Conservation (phyloP, 2,797 vertebrate genomes). For the Scolopax bukidnonensis region DNA sequence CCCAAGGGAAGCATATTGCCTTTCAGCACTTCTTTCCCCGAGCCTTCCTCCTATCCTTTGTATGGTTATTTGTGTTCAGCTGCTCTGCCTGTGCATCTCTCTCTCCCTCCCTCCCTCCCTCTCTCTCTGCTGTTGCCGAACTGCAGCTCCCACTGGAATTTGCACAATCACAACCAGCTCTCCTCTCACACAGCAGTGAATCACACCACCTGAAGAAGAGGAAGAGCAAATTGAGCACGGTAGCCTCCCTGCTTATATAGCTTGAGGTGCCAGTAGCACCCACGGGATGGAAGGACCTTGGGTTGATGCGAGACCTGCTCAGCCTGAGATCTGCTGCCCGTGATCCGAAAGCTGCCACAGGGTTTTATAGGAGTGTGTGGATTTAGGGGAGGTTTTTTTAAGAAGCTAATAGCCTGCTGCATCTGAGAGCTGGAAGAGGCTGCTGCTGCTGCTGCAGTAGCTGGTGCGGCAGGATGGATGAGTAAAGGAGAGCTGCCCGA, state of each 20-base stretch:
- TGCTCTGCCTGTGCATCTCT: constrained; percentile 41
- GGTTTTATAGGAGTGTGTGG: constrained; percentile 25
- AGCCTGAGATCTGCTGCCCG: constrained; percentile 23
- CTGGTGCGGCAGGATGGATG: constrained; percentile 73
- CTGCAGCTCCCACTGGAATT: constrained; percentile 80
- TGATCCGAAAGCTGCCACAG: constrained; percentile 43
- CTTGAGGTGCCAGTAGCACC: background rate
- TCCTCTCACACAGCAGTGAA: constrained; percentile 67
- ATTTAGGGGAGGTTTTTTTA: constrained; percentile 61
- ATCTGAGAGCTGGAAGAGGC: constrained; percentile 50
- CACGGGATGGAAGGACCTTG: background rate
- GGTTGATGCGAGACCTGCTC: constrained; percentile 22
- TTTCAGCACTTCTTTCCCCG: constrained; percentile 19
- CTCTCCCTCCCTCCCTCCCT: background rate
- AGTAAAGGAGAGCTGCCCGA: constrained; percentile 63
- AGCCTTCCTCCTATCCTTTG: constrained; percentile 46
- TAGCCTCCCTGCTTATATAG: background rate
- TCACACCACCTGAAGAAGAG: constrained; percentile 76
- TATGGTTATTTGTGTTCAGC: constrained; percentile 62
- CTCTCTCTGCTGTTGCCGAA: constrained; percentile 63
- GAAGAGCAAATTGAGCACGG: constrained; percentile 30
- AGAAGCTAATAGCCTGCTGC: constrained; percentile 46
- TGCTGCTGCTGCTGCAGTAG: constrained; percentile 69
- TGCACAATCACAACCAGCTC: constrained; percentile 75
- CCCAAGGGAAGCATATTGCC: constrained; percentile 45